phyloP scores from a whole-genome alignment of 2,113 vertebrate genomes.

The Cyanoramphus novaezelandiae region DNA sequence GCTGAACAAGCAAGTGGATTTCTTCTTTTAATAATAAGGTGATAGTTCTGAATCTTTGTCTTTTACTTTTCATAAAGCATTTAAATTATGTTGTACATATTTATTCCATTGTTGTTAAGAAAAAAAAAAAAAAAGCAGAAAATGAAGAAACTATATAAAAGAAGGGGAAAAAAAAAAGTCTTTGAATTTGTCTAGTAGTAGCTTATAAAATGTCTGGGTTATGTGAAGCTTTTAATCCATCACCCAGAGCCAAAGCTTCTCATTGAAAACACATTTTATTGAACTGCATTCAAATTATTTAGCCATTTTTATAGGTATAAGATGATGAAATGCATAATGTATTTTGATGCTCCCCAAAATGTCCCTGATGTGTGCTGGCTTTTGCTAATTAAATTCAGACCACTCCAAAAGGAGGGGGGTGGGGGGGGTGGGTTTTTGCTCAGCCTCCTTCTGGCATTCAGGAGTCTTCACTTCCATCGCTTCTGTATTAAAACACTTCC shows the following conservation, averaged over 20 bases:
- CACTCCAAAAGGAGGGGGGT: neutral
- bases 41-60: neutral
- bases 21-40: neutral
- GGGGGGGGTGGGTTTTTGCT: neutral
- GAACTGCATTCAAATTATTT: constrained; percentile 75
- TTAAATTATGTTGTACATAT: constrained; percentile 42
- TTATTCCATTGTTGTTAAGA: constrained; percentile 29
- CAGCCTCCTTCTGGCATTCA: neutral
- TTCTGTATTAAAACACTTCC: constrained; percentile 29
- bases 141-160: constrained; percentile 59
- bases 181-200: constrained; percentile 48
- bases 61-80: constrained; percentile 24
- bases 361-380: constrained; percentile 24
- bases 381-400: constrained; percentile 69
- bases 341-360: constrained; percentile 48
- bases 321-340: constrained; percentile 70
- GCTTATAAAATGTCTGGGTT: constrained; percentile 59
- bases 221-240: constrained; percentile 71
- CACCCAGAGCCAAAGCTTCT: constrained; percentile 33
- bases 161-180: neutral
- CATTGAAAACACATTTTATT: constrained; percentile 69
- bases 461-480: neutral
- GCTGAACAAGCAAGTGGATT: neutral
- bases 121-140: neutral
- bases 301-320: constrained; percentile 67